Percentiles rank a stretch among this genome's conserved stretches.
phyloP scores from a whole-genome alignment of 2,888 invertebrate genomes.

The Agonum fuliginosum region DNA sequence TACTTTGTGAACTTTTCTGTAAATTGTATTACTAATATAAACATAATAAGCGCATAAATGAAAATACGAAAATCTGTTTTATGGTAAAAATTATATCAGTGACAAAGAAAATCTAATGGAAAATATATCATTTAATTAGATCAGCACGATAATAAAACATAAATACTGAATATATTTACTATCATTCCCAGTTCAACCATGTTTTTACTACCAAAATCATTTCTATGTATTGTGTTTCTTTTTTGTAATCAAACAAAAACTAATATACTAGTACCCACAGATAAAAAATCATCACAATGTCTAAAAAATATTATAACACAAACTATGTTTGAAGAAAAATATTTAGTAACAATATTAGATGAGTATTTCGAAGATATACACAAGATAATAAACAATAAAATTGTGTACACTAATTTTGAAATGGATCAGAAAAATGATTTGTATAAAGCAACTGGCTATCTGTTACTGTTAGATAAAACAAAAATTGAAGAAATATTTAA shows the following conservation, averaged over 20 bases:
- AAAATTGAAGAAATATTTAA: slow-evolving; percentile 4
- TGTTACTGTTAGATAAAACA: slow-evolving; percentile 26
- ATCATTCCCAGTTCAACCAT: not conserved
- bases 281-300: not conserved
- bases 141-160: not conserved
- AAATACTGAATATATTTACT: not conserved
- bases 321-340: slow-evolving; percentile 9
- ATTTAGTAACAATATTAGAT: slow-evolving; percentile 43
- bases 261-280: not conserved
- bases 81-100: too few species aligned
- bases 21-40: too few species aligned
- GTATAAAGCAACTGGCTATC: slow-evolving; percentile 41
- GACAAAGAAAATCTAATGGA: too few species aligned
- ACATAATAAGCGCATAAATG: too few species aligned
- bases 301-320: slow-evolving; percentile 14
- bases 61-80: too few species aligned
- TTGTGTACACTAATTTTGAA: slow-evolving; percentile 15
- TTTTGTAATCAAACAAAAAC: not conserved
- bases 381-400: not conserved
- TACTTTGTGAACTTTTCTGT: too few species aligned
- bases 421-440: not conserved
- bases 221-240: not conserved
- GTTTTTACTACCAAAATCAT: not conserved
- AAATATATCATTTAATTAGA: not conserved
- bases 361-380: slow-evolving; percentile 1